Evolutionary conservation across 2,888 invertebrate genomes (phyloP).

Genomic region (Melangyna quadrimaculata): DNA sequence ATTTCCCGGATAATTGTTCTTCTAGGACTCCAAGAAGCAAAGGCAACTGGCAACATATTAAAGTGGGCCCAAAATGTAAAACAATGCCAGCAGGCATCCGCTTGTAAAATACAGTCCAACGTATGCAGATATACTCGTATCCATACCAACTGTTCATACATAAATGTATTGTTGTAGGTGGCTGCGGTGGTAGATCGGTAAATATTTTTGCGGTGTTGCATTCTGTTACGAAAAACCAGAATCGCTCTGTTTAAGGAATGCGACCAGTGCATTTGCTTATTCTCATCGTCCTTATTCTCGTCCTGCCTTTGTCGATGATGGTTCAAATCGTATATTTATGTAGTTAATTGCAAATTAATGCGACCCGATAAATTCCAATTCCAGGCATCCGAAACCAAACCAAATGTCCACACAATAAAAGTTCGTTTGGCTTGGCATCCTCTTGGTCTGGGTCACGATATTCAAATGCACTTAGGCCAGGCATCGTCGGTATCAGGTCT

Average conservation of each 20-base stretch:
- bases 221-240: slow-evolving; percentile 31
- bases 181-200: slow-evolving; percentile 32
- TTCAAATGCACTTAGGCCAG: slow-evolving; percentile 15
- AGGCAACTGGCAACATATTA: slow-evolving; percentile 4
- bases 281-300: not conserved
- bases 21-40: slow-evolving; percentile 15
- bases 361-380: slow-evolving; percentile 65
- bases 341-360: slow-evolving; percentile 70
- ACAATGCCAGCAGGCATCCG: slow-evolving; percentile 27
- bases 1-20: slow-evolving; percentile 57
- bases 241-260: slow-evolving; percentile 31
- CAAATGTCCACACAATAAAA: slow-evolving; percentile 62
- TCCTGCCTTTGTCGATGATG: not conserved
- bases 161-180: slow-evolving; percentile 6
- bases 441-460: slow-evolving; percentile 43
- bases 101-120: not conserved
- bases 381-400: slow-evolving; percentile 41
- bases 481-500: not conserved
- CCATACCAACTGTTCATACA: too few relatives aligned
- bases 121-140: not conserved
- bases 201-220: slow-evolving; percentile 30
- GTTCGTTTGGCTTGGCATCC: slow-evolving; percentile 8
- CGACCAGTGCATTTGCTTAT: not conserved
- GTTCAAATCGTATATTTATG: slow-evolving; percentile 66
- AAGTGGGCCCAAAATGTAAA: slow-evolving; percentile 16